Percentiles rank a stretch among this genome's conserved stretches.
These are phyloP conservation scores for Arctia plantaginis DNA, from an alignment of 2,888 invertebrate genomes.

Conservation along the genomic window DNA sequence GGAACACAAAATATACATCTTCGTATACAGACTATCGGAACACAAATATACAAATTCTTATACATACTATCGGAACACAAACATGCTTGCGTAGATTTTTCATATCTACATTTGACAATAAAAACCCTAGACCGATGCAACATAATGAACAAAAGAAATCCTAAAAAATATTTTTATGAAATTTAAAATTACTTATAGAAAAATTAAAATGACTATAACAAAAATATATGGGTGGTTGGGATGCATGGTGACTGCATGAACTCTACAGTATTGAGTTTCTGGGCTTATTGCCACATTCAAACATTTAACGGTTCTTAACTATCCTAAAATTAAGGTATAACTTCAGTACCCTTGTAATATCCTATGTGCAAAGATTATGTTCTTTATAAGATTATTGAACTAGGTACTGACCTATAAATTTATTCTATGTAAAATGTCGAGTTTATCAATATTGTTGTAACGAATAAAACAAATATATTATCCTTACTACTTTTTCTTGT, in stretches of 20 bases:
- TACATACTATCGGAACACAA: too few species aligned
- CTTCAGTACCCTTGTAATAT: not conserved
- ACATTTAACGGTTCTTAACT: not conserved
- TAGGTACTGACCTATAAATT: not conserved
- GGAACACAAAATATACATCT: not conserved
- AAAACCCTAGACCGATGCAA: too few species aligned
- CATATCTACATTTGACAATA: too few species aligned
- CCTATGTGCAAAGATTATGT: not conserved
- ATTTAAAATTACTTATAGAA: not conserved
- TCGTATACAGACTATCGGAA: not conserved
- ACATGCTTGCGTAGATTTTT: too few species aligned
- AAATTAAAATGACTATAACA: not conserved
- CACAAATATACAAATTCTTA: too few species aligned
- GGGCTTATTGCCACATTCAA: not conserved
- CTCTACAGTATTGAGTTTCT: not conserved
- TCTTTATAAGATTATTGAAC: slow-evolving; percentile 15
- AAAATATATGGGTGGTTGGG: slow-evolving; percentile 23
- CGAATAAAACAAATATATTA: too few species aligned
- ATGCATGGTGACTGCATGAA: slow-evolving; percentile 46
- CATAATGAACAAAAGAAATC: too few species aligned
- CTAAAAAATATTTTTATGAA: too few species aligned
- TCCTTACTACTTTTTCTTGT: too few species aligned
- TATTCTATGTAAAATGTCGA: too few species aligned
- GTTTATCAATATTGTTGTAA: too few species aligned
- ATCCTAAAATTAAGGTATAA: not conserved